A percentile compares a stretch with the other conserved stretches of the same genome.
phyloP scores from a whole-genome alignment of 2,797 vertebrate species.

The Muscicapa comitata region DNA sequence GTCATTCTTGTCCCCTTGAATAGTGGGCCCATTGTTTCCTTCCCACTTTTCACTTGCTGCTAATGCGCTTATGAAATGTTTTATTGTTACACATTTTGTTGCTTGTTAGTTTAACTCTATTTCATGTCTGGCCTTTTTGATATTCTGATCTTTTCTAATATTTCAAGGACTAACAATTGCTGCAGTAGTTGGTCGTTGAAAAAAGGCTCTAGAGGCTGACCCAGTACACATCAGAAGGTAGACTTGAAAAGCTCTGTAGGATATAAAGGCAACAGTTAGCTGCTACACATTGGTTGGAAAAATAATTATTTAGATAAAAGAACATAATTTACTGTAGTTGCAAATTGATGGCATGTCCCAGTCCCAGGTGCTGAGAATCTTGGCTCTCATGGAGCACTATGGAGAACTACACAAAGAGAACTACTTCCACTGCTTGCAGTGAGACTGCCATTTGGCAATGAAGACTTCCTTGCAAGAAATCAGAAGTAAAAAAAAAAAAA shows the following conservation, averaged over 20 bases:
- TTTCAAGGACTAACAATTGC: background rate
- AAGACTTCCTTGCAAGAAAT: background rate
- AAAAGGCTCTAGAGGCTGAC: background rate
- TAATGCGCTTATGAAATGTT: background rate
- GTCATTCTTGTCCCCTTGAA: background rate
- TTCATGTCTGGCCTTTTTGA: background rate
- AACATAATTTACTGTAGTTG: background rate
- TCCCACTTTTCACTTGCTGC: background rate
- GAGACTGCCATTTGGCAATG: background rate
- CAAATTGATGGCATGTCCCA: background rate
- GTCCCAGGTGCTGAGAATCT: background rate
- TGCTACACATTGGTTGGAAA: background rate
- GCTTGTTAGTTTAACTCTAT: background rate
- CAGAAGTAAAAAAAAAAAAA: background rate
- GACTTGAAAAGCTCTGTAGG: background rate
- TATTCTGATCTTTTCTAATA: background rate
- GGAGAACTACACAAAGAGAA: background rate
- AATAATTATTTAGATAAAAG: background rate
- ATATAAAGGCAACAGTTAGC: background rate
- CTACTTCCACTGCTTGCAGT: background rate
- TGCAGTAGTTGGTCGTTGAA: background rate
- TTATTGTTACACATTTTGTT: background rate
- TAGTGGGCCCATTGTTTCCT: background rate
- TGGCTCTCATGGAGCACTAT: background rate
- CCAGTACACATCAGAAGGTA: background rate